Evolutionary conservation across 53 echinoderm and acorn worm genomes (phyloP).

Genomic region (Henricia sp.): DNA sequence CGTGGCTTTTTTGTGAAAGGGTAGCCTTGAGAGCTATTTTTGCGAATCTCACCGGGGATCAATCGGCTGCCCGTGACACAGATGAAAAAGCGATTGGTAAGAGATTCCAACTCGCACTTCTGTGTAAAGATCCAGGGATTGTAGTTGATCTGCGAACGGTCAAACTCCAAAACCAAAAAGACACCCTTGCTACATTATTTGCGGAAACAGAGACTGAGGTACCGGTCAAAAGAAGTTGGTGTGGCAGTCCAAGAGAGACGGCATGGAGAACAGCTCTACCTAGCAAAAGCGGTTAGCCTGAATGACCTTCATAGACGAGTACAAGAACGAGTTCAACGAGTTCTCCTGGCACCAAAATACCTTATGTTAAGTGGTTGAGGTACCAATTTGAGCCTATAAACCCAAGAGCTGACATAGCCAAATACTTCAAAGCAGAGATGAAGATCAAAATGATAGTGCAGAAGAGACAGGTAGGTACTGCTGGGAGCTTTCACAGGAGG

Average conservation of each 20-base stretch:
- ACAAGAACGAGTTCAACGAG: slow-evolving; percentile 23
- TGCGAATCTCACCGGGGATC: slow-evolving; percentile 42
- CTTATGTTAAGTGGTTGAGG: slow-evolving; percentile 45
- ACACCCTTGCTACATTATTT: slow-evolving; percentile 33
- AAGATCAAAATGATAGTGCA: slow-evolving; percentile 57
- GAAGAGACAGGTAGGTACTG: slow-evolving; percentile 49
- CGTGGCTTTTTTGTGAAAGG: slow-evolving; percentile 10
- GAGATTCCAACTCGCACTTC: slow-evolving; percentile 23
- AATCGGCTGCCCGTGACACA: slow-evolving; percentile 2
- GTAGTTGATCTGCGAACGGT: slow-evolving; percentile 23
- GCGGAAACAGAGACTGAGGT: slow-evolving; percentile 52
- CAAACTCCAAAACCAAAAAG: slow-evolving; percentile 35
- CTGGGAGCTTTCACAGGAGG: too few species aligned
- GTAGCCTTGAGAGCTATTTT: slow-evolving; percentile 47
- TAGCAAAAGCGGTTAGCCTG: slow-evolving; percentile 51
- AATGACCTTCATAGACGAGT: slow-evolving; percentile 32
- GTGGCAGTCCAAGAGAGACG: slow-evolving; percentile 47
- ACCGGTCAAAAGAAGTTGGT: slow-evolving; percentile 47
- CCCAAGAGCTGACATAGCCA: slow-evolving; percentile 31
- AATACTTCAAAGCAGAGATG: slow-evolving; percentile 37
- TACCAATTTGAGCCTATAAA: slow-evolving; percentile 55
- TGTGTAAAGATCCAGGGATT: slow-evolving; percentile 26
- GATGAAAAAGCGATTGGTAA: slow-evolving; percentile 32
- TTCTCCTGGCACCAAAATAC: slow-evolving; percentile 36
- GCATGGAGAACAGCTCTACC: slow-evolving; percentile 49